Evolutionary conservation across 2,888 invertebrate genomes (phyloP).

Genomic region (Elysia crispata): DNA sequence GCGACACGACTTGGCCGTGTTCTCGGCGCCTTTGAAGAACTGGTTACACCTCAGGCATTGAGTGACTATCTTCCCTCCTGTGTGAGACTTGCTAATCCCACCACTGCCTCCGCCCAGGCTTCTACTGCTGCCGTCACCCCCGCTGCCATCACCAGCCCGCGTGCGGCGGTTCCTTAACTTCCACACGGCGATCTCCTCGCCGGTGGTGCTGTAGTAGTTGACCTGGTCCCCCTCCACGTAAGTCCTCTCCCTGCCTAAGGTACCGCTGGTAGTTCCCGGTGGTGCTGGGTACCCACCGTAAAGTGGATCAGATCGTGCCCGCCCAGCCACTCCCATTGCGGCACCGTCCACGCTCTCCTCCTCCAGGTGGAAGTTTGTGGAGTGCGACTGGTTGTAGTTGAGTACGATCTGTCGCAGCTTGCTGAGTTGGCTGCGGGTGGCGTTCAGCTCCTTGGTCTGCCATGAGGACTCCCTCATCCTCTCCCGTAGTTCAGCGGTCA

Average conservation of each 20-base stretch:
- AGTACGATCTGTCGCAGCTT: constrained; percentile 62
- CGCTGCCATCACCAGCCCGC: neutral
- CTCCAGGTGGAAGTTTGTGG: constrained; percentile 62
- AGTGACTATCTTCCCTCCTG: constrained; percentile 51
- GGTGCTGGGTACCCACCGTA: constrained; percentile 1
- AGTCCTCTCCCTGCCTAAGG: constrained; percentile 54
- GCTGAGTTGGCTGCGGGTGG: constrained; percentile 56
- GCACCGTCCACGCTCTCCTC: constrained; percentile 38
- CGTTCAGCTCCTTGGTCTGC: constrained; percentile 59
- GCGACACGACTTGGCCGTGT: constrained; percentile 64
- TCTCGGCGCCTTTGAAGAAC: constrained; percentile 65
- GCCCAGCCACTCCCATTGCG: neutral
- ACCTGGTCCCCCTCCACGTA: constrained; percentile 66
- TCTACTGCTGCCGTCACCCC: constrained; percentile 20
- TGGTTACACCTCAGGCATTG: constrained; percentile 68
- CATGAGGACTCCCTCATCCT: constrained; percentile 58
- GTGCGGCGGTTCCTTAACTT: constrained; percentile 59
- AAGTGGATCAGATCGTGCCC: constrained; percentile 1
- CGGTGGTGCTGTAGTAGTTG: constrained; percentile 38
- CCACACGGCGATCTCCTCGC: constrained; percentile 59
- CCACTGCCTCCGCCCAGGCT: neutral
- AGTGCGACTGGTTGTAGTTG: constrained; percentile 63
- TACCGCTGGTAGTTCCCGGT: neutral
- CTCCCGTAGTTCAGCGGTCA: neutral
- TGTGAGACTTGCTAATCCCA: neutral